Evolutionary conservation across 2,797 vertebrate species (phyloP), one percentile per base, ranked within the genome.

Genomic region (Lophius americanus): DNA sequence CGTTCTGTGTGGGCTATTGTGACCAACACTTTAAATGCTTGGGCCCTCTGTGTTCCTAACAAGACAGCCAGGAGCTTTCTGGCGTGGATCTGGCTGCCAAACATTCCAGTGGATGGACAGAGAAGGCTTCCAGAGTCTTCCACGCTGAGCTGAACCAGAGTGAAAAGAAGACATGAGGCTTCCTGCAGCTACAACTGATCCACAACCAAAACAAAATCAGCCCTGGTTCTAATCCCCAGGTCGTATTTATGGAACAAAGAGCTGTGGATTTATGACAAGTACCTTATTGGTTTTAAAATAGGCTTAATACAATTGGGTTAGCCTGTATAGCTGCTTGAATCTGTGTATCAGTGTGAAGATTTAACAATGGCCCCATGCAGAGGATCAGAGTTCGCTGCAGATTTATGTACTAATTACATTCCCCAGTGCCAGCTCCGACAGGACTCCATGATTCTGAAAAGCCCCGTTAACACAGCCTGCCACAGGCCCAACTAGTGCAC

Each of bases 271-370:
- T 70, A 37, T 69, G 68, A 81, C 68, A 88, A 89, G 79, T 73
- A 85, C 75, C 85, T 89, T 85, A 88, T 58, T 74, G 61, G 66
- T 75, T 90, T 92, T 86, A 81, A 93, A 89, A 93, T 89, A 92
- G 74, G 74, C 51, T 60, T 86, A 79, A 85, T 83, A 87, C 77
- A 84, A 87, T 75, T 80, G 70, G 76, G 83, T 78, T 83, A 88
- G 76, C 78, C 68, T 57, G 11, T 39, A 70, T 5, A 60, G 67
- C 51, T 36, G 51, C 57, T 62, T 47, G 48, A 37, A 73, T 78
- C 35, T 10, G 54, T 54, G 73, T 60, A 59, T 35, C 35, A 38
- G 44, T 33, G 44, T 23, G 42, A 59, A 64, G 60, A 69, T 58
- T 79, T 76, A 59, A 86, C 55, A 70, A 49, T 60, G 50, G 62